A percentile compares a stretch with the other conserved stretches of the same genome.
These are phyloP conservation scores for Eulithis testata DNA, from an alignment of 2,888 invertebrate genomes.

Conservation along the genomic window DNA sequence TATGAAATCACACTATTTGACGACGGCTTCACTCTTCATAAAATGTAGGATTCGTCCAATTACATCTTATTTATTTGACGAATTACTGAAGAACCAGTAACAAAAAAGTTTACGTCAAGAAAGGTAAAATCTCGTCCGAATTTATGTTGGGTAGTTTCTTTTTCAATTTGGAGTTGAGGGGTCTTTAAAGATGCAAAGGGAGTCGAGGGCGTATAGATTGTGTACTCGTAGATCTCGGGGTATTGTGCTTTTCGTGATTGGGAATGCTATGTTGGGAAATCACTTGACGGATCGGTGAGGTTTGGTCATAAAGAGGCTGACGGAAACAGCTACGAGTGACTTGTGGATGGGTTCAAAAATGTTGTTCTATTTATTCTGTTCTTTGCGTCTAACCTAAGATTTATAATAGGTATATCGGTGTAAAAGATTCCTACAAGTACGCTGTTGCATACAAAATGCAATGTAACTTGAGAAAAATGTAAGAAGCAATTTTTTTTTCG, in stretches of 20 bases:
- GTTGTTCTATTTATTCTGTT: too few relatives aligned
- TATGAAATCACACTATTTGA: too few relatives aligned
- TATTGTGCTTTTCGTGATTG: constrained; percentile 21
- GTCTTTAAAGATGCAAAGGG: constrained; percentile 69
- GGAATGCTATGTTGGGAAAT: constrained; percentile 1
- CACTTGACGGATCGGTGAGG: neutral
- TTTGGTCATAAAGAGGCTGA: neutral
- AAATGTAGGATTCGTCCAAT: constrained; percentile 41
- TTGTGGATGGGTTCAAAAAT: too few relatives aligned
- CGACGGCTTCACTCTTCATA: too few relatives aligned
- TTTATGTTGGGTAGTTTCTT: constrained; percentile 69
- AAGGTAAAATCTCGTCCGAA: constrained; percentile 59
- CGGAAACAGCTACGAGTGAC: neutral
- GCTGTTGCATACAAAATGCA: too few relatives aligned
- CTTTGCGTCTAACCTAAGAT: too few relatives aligned
- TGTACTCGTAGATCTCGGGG: constrained; percentile 7
- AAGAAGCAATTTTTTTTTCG: too few relatives aligned
- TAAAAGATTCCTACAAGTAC: too few relatives aligned
- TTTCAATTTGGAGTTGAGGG: constrained; percentile 64
- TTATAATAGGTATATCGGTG: too few relatives aligned
- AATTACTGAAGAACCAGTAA: constrained; percentile 42
- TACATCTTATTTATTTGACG: constrained; percentile 51
- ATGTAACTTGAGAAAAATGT: too few relatives aligned
- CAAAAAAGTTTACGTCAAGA: constrained; percentile 31
- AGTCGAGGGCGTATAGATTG: constrained; percentile 27